These are phyloP conservation scores for Copidosoma aretas DNA, from an alignment of 2,888 invertebrate genomes.

Conservation along the genomic window DNA sequence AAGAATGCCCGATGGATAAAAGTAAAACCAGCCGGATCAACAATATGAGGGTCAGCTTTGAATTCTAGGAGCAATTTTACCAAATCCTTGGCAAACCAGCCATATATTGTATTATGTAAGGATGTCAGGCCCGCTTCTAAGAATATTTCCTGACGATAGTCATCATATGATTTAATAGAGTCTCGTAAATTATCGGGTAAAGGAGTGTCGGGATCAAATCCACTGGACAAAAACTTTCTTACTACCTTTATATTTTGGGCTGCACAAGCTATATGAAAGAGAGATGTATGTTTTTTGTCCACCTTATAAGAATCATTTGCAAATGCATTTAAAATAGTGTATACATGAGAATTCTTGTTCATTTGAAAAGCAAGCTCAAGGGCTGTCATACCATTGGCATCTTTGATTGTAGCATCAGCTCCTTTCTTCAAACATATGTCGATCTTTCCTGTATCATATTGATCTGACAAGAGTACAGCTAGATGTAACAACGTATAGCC, in stretches of 20 bases:
- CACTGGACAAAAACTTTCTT: neutral
- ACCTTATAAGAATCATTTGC: neutral
- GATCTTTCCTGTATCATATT: neutral
- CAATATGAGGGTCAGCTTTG: neutral
- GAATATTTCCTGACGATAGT: no score
- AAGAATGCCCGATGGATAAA: neutral
- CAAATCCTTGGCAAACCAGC: neutral
- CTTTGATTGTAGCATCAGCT: neutral
- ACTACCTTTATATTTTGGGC: no score
- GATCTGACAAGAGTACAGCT: neutral
- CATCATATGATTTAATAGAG: no score
- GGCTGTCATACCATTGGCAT: conserved; percentile 7
- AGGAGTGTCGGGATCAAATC: neutral
- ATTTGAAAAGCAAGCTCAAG: neutral
- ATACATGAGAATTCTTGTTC: neutral
- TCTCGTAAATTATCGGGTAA: no score
- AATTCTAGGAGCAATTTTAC: neutral
- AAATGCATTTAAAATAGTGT: neutral
- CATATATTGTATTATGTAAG: neutral
- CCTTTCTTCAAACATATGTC: neutral
- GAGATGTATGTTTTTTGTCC: neutral
- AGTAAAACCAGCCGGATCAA: neutral
- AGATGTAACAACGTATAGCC: neutral
- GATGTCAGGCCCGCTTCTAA: neutral
- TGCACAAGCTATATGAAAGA: conserved; percentile 2